Evolutionary conservation across 2,888 invertebrate genomes (phyloP).

Genomic region (Priapulus caudatus): DNA sequence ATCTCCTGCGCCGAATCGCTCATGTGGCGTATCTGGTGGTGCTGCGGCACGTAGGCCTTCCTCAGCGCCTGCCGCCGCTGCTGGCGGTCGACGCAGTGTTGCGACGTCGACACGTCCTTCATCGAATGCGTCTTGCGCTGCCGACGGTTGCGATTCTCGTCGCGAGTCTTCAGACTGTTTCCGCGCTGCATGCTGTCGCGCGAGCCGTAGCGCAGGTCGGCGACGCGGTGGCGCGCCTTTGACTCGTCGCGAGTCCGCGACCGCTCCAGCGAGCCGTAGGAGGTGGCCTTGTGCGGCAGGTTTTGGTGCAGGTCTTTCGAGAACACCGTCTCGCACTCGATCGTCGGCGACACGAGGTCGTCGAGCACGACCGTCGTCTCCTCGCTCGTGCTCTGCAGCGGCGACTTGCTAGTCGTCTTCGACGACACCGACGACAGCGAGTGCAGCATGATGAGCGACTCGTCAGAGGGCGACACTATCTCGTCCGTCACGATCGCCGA

Average conservation of each 20-base stretch:
- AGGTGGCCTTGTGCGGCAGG: background rate
- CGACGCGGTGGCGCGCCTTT: background rate
- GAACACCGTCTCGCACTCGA: conserved; percentile 3
- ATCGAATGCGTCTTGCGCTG: background rate
- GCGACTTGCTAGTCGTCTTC: too few species aligned
- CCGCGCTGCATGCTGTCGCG: background rate
- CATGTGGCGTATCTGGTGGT: too few species aligned
- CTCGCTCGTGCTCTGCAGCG: background rate
- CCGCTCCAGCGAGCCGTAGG: background rate
- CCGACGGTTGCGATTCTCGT: background rate
- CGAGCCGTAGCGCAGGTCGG: background rate
- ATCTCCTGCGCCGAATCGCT: background rate
- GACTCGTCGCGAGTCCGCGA: background rate
- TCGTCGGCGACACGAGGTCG: background rate
- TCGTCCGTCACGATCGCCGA: background rate
- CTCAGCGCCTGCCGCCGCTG: background rate
- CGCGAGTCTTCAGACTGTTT: background rate
- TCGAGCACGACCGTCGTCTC: background rate
- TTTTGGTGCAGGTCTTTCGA: background rate
- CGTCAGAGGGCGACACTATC: background rate
- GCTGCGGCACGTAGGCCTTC: background rate
- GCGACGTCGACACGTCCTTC: background rate
- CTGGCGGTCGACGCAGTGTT: background rate
- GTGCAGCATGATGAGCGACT: background rate
- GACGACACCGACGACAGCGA: background rate